Evolutionary conservation across 2,888 invertebrate genomes (phyloP).

Genomic region (Amiota communis): DNA sequence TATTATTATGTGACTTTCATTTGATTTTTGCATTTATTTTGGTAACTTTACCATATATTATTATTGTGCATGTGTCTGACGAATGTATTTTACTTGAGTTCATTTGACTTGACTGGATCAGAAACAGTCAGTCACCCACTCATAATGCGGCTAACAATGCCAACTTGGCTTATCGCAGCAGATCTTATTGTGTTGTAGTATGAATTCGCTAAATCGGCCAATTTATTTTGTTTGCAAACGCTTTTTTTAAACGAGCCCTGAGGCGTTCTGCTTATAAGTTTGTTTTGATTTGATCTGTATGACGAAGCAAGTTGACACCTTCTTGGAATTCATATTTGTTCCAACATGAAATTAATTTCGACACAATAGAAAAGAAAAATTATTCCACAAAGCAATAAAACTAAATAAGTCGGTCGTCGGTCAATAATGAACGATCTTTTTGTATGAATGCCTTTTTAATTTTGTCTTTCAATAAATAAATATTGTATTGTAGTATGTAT

Average conservation of each 20-base stretch:
- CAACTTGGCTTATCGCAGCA: too few species aligned
- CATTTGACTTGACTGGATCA: too few species aligned
- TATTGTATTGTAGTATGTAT: too few species aligned
- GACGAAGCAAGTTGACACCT: conserved; percentile 21
- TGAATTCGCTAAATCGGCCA: background rate
- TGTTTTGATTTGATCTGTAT: conserved; percentile 13
- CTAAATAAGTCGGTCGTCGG: background rate
- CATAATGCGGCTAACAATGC: too few species aligned
- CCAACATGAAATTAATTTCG: background rate
- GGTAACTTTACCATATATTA: too few species aligned
- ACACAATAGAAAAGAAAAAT: conserved; percentile 8
- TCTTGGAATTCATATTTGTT: conserved; percentile 29
- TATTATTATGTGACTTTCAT: background rate
- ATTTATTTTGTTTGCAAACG: too few species aligned
- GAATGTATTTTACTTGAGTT: too few species aligned
- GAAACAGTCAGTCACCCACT: too few species aligned
- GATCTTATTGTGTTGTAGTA: background rate
- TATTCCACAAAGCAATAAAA: conserved; percentile 9
- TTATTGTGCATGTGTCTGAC: too few species aligned
- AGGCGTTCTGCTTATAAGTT: too few species aligned
- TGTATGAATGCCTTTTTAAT: conserved; percentile 7
- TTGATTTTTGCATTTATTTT: background rate
- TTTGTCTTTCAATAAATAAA: conserved; percentile 12
- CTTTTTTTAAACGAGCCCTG: too few species aligned
- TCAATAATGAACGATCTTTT: background rate